phyloP scores from a whole-genome alignment of 2,113 vertebrate genomes.

The Manacus vitellinus region DNA sequence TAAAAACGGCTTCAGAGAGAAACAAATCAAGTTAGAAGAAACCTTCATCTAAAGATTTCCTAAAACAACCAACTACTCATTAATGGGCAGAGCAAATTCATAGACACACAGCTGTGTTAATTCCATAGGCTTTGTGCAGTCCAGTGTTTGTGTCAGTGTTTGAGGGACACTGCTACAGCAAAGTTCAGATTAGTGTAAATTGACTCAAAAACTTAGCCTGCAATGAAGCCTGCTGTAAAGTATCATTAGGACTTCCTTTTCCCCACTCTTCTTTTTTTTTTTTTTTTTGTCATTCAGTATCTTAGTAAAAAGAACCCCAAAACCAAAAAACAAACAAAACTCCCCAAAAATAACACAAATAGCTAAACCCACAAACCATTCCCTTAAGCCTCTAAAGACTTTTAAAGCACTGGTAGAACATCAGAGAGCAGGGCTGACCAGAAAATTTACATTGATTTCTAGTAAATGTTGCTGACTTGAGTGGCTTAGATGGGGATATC shows the following conservation, averaged over 20 bases:
- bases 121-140: neutral
- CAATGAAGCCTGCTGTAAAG: neutral
- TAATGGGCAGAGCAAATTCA: neutral
- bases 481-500: neutral
- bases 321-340: neutral
- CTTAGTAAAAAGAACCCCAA: neutral
- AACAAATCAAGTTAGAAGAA: neutral
- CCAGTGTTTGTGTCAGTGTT: neutral
- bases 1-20: neutral
- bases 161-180: neutral
- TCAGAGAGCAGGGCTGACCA: neutral
- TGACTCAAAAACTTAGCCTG: neutral
- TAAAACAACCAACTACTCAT: neutral
- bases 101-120: neutral
- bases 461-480: neutral
- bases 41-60: neutral
- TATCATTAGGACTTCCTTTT: neutral
- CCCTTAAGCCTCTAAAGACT: neutral
- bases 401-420: neutral
- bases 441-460: neutral
- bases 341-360: neutral
- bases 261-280: fast-evolving
- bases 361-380: neutral
- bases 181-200: neutral
- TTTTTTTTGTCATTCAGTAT: neutral